A percentile compares a stretch with the other conserved stretches of the same genome.
Conservation (phyloP, 2,797 vertebrate species). For the Acestrorhynchus altus region DNA sequence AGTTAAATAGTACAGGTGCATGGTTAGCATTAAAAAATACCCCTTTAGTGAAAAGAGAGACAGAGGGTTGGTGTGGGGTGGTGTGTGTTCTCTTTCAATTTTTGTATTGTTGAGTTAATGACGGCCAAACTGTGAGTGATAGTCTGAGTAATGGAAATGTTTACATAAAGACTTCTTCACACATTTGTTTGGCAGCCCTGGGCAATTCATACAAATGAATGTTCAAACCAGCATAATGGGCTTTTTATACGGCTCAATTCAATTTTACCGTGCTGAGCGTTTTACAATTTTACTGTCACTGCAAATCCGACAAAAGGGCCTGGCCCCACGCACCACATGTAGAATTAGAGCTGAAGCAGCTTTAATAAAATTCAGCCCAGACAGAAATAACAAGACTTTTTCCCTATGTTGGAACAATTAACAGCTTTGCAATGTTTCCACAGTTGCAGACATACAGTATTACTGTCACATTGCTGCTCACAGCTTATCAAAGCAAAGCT, state of each 20-base stretch:
- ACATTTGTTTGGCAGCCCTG: conserved; percentile 34
- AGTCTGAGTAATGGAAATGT: conserved; percentile 30
- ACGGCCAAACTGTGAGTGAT: conserved; percentile 24
- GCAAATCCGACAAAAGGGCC: conserved; percentile 23
- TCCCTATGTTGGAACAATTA: neutral
- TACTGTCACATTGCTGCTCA: neutral
- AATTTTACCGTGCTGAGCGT: conserved; percentile 26
- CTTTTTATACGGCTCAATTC: conserved; percentile 45
- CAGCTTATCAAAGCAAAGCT: neutral
- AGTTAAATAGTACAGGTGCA: conserved; percentile 7
- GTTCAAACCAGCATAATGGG: conserved; percentile 38
- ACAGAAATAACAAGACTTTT: neutral
- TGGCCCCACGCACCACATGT: neutral
- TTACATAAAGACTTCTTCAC: conserved; percentile 17
- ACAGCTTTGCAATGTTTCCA: conserved; percentile 4
- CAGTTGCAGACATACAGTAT: neutral
- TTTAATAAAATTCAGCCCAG: conserved; percentile 10
- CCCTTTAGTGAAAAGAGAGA: neutral
- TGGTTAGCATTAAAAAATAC: neutral
- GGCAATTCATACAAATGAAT: conserved; percentile 40
- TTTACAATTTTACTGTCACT: conserved; percentile 39
- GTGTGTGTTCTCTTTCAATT: neutral
- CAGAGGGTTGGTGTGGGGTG: too few species aligned
- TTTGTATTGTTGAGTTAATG: conserved; percentile 27
- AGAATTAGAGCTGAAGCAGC: conserved; percentile 14